Evolutionary conservation across 1,140 invertebrate genomes (phyloP), one percentile per base, ranked within the genome.

Genomic region (Pachypeltis micranthus): DNA sequence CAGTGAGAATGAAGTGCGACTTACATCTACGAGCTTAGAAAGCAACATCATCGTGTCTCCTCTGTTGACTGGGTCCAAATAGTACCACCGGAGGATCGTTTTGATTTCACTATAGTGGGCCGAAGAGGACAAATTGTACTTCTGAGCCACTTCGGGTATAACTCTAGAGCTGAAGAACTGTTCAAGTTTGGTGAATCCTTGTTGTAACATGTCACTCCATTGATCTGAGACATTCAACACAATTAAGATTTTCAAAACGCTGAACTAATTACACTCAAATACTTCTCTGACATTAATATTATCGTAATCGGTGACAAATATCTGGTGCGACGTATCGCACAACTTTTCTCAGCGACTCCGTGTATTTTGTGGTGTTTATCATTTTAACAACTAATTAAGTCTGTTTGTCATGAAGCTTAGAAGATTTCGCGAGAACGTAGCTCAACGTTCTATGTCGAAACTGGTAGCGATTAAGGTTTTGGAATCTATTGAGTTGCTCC

Each of bases 21-120:
- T 68, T 64, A 72, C 71, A 62, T 72, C 62, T 7, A 70, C 31
- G 1, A 73, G 61, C 51, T 67, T 64, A 4, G 65, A 58, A 4
- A 72, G 56, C 2, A 72, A 57, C 56, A 68, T 67, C 7, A 71
- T 56, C 19, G 73, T 66, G 1, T 73, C 68, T 7, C 72, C 71
- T 19, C 72, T 71, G 0, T 72, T 70, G 0, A 71, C 69, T 61
- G 73, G 71, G 57, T 74, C 74, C 16, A 77, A 72, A 65, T 80
- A 81, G 14, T 75, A 72, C 78, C 80, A 81, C 54, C 75, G 73
- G 1, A 82, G 72, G 2, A 79, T 70, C 12, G 79, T 74, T 27
- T 64, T 61, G 25, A 79, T 69, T 55, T 72, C 69, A 19, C 68
- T 66, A 58, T 70, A 63, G 54, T 60, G 66, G 44, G 51, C 55